Conservation (phyloP, 2,113 vertebrate genomes). For the Trichechus manatus region DNA sequence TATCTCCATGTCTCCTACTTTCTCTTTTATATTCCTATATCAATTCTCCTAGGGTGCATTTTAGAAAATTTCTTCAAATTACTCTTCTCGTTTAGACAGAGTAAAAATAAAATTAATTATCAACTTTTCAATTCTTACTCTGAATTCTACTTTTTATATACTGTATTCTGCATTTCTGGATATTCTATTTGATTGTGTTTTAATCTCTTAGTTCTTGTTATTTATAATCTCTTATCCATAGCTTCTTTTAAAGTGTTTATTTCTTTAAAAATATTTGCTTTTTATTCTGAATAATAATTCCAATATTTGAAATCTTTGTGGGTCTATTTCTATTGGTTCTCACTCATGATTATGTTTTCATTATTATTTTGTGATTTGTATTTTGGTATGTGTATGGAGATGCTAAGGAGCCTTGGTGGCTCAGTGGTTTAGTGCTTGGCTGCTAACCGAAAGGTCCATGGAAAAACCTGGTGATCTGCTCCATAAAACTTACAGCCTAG, state of each 20-base stretch:
- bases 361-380: slow-evolving; percentile 39
- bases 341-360: background rate
- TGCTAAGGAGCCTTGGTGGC: too few relatives aligned
- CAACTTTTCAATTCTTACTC: background rate
- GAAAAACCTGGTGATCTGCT: too few relatives aligned
- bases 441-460: too few relatives aligned
- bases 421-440: too few relatives aligned
- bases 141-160: slow-evolving; percentile 46
- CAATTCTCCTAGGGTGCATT: background rate
- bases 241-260: background rate
- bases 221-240: background rate
- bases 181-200: slow-evolving; percentile 23
- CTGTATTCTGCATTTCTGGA: background rate
- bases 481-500: too few relatives aligned
- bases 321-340: background rate
- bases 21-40: slow-evolving; percentile 40
- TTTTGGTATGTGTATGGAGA: background rate
- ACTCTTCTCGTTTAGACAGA: background rate
- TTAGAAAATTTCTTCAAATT: slow-evolving; percentile 23
- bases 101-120: slow-evolving; percentile 39
- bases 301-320: slow-evolving; percentile 14
- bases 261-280: slow-evolving; percentile 18
- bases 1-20: background rate
- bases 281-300: slow-evolving; percentile 32
- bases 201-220: background rate